Evolutionary conservation across 2,797 vertebrate genomes (phyloP).

Genomic region (Toxotes lorentzi): DNA sequence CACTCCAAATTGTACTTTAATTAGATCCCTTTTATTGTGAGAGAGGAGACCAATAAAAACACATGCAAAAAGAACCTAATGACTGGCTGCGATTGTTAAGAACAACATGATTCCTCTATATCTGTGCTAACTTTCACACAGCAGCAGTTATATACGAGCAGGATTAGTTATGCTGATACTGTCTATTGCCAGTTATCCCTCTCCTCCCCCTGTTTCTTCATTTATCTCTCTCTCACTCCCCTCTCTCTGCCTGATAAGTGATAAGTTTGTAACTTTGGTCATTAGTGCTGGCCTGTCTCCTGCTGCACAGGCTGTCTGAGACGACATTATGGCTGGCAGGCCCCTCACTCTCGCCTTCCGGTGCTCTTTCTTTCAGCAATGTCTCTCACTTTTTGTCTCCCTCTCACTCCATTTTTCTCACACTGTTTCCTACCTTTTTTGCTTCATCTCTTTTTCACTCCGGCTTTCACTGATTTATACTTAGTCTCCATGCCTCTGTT

Average conservation of each 20-base stretch:
- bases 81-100: constrained; percentile 38
- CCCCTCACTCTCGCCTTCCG: constrained; percentile 44
- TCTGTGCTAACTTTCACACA: constrained; percentile 34
- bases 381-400: constrained; percentile 31
- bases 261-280: constrained; percentile 79
- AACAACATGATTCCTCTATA: constrained; percentile 37
- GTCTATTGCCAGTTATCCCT: constrained; percentile 27
- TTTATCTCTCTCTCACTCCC: constrained; percentile 30
- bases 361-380: constrained; percentile 22
- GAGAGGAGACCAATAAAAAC: constrained; percentile 50
- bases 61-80: constrained; percentile 29
- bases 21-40: constrained; percentile 48
- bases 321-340: constrained; percentile 64
- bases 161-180: constrained; percentile 43
- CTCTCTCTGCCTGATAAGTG: constrained; percentile 56
- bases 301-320: constrained; percentile 59
- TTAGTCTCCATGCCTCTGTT: constrained; percentile 40
- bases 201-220: constrained; percentile 30
- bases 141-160: constrained; percentile 24
- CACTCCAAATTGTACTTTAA: constrained; percentile 62
- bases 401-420: constrained; percentile 43
- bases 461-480: constrained; percentile 57
- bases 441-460: constrained; percentile 25
- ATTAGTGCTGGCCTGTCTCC: constrained; percentile 74
- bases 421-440: constrained; percentile 33